phyloP scores from a whole-genome alignment of 2,797 vertebrate genomes.

The Siniperca scherzeri region DNA sequence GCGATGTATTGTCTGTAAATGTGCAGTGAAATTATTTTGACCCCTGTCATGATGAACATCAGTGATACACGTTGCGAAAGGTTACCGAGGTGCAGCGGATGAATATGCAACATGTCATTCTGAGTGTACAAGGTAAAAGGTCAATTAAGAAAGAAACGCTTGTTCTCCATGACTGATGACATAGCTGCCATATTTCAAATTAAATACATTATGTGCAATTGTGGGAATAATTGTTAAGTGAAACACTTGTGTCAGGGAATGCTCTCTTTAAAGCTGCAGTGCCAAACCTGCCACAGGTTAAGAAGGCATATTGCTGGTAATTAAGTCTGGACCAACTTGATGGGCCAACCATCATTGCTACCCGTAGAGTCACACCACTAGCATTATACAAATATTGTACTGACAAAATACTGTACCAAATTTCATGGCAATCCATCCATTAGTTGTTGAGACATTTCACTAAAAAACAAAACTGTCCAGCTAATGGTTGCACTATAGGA shows the following conservation, averaged over 20 bases:
- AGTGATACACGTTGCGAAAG: slow-evolving; percentile 28
- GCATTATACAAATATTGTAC: not conserved
- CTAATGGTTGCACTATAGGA: not conserved
- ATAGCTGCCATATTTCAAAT: slow-evolving; percentile 2
- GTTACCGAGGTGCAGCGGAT: slow-evolving; percentile 26
- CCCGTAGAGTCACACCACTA: not conserved
- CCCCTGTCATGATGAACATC: slow-evolving; percentile 43
- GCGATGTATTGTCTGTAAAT: slow-evolving; percentile 35
- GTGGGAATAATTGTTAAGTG: not conserved
- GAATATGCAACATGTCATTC: slow-evolving; percentile 47
- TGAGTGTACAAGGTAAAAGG: slow-evolving; percentile 8
- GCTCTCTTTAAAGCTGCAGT: not conserved
- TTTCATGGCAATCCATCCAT: not conserved
- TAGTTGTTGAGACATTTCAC: not conserved
- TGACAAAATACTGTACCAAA: not conserved
- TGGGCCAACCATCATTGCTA: not conserved
- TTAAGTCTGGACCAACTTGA: not conserved
- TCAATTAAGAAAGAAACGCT: slow-evolving; percentile 25
- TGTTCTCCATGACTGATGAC: slow-evolving; percentile 31
- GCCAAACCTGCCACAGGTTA: not conserved
- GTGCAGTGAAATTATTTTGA: slow-evolving; percentile 44
- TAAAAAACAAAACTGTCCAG: not conserved
- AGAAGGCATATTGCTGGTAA: not conserved
- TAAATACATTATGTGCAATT: slow-evolving; percentile 1
- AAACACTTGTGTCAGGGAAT: not conserved